Conservation (phyloP, 2,113 vertebrate species). For the Elaphurus davidianus region DNA sequence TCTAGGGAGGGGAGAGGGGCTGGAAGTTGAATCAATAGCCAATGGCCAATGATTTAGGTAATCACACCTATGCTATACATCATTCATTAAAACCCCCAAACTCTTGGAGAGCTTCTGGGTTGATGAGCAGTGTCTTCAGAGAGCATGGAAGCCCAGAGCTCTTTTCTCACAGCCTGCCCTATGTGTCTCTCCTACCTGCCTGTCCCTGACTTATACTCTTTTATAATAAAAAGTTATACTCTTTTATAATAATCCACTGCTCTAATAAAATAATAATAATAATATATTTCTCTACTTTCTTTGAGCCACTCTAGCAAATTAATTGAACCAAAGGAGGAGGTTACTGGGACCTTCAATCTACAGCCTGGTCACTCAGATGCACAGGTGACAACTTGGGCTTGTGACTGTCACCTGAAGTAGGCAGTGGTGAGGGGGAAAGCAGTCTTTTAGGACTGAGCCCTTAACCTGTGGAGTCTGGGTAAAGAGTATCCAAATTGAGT, state of each 20-base stretch:
- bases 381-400: neutral
- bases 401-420: neutral
- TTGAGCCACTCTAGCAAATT: neutral
- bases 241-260: neutral
- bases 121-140: neutral
- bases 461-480: neutral
- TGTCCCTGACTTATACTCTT: neutral
- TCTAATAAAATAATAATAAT: neutral
- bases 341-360: neutral
- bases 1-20: neutral
- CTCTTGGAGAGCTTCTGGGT: neutral
- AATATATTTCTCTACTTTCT: neutral
- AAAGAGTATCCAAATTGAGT: neutral
- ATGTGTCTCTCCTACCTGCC: neutral
- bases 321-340: neutral
- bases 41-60: neutral
- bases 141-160: neutral
- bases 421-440: too few species aligned
- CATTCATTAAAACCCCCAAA: neutral
- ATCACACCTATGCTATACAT: neutral
- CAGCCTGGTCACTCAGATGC: neutral
- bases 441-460: neutral
- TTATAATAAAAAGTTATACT: neutral
- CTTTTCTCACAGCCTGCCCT: neutral
- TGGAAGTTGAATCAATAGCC: neutral